Conservation (phyloP, 2,888 invertebrate species). For the Hipparchia sbordonii region DNA sequence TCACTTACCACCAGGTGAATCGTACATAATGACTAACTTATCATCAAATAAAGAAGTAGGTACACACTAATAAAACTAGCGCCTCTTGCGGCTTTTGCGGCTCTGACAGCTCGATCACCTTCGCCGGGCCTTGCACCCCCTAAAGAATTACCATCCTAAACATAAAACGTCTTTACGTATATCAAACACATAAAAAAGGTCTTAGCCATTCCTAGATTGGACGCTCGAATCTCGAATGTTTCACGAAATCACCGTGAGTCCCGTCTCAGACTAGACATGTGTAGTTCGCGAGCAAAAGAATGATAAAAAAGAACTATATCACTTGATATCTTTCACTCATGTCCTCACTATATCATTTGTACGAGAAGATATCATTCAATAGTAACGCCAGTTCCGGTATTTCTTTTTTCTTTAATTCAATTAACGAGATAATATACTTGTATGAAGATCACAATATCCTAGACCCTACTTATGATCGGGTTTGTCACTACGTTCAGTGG, state of each 20-base stretch:
- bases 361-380: no score
- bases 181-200: slow-evolving; percentile 10
- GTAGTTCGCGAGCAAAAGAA: background rate
- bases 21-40: no score
- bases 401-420: no score
- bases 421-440: no score
- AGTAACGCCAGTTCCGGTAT: no score
- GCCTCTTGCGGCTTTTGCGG: background rate
- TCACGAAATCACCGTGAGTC: slow-evolving; percentile 6
- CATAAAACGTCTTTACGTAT: slow-evolving; percentile 12
- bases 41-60: no score
- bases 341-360: background rate
- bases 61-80: background rate
- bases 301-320: background rate
- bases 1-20: background rate
- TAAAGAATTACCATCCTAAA: background rate
- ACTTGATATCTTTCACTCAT: background rate
- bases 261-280: background rate
- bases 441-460: no score
- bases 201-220: slow-evolving; percentile 2
- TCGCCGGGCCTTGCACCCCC: background rate
- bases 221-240: slow-evolving; percentile 12
- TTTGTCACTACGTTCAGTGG: no score
- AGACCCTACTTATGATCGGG: no score
- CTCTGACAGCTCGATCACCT: background rate